Conservation (phyloP, 2,113 vertebrate species). For the Tychaedon coryphoeus region DNA sequence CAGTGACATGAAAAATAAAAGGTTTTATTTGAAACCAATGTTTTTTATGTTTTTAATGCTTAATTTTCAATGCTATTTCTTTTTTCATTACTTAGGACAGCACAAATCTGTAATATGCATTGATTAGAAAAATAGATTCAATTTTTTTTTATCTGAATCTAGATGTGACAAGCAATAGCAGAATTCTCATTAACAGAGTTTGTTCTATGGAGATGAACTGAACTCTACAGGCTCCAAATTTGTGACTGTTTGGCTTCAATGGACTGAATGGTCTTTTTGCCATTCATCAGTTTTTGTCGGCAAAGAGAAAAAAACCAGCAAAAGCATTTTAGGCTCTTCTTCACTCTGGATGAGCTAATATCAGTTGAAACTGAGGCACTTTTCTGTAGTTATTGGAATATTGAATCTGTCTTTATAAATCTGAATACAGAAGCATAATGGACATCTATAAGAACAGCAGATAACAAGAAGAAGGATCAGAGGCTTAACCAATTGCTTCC, state of each 20-base stretch:
- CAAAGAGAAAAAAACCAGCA: fast-evolving
- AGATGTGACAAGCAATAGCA: background rate
- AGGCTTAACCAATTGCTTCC: constrained; percentile 68
- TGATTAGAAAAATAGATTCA: background rate
- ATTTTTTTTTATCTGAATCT: background rate
- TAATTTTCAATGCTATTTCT: background rate
- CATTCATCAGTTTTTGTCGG: background rate
- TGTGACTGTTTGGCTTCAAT: background rate
- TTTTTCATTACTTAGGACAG: background rate
- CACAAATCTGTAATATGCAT: background rate
- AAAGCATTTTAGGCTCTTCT: fast-evolving
- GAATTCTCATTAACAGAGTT: background rate
- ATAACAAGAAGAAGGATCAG: constrained; percentile 47
- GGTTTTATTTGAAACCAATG: background rate
- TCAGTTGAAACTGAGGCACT: background rate
- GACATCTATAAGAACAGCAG: background rate
- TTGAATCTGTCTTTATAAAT: constrained; percentile 55
- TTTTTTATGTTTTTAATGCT: background rate
- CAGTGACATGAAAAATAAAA: background rate
- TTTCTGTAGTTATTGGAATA: background rate
- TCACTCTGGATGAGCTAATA: background rate
- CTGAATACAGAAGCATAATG: constrained; percentile 7
- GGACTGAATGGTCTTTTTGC: background rate
- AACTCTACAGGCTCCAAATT: background rate
- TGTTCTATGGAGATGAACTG: background rate